These are phyloP conservation scores for Speoplatyrhinus poulsoni DNA, from an alignment of 2,113 vertebrate genomes.

Conservation along the genomic window DNA sequence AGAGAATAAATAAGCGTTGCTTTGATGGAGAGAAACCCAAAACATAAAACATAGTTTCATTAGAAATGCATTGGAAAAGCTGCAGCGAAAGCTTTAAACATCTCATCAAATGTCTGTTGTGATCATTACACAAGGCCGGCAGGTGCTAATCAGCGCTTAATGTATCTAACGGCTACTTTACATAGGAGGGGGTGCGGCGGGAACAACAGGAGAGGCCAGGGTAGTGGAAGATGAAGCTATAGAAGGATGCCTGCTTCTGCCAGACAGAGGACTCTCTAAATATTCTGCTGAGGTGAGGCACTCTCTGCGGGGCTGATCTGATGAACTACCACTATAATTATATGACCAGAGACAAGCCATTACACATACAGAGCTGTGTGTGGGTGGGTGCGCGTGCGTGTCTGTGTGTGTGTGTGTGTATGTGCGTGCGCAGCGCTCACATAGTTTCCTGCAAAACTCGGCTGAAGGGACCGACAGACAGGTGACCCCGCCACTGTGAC, in stretches of 20 bases:
- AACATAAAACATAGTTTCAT: neutral
- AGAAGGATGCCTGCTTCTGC: conserved; percentile 49
- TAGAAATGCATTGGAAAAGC: conserved; percentile 18
- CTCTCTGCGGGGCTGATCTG: conserved; percentile 54
- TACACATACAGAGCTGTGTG: conserved; percentile 14
- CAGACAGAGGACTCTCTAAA: conserved; percentile 52
- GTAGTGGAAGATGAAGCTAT: conserved; percentile 49
- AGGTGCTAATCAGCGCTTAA: neutral
- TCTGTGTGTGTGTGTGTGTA: neutral
- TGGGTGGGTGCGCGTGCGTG: conserved; percentile 5
- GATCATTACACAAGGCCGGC: conserved; percentile 4
- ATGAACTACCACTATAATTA: conserved; percentile 69
- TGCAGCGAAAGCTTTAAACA: neutral
- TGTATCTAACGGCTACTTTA: conserved; percentile 20
- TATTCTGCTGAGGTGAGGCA: conserved; percentile 52
- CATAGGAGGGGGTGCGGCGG: conserved; percentile 36
- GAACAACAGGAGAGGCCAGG: conserved; percentile 10
- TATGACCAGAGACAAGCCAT: conserved; percentile 38
- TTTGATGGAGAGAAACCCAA: conserved; percentile 4
- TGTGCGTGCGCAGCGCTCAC: conserved; percentile 51
- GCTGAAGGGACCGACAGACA: conserved; percentile 72
- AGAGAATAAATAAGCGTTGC: neutral
- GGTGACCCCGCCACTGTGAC: conserved; percentile 79
- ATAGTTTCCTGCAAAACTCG: conserved; percentile 76
- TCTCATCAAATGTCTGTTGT: conserved; percentile 20